These are phyloP conservation scores for Eretmocerus hayati DNA, from an alignment of 2,888 invertebrate genomes.

Conservation along the genomic window DNA sequence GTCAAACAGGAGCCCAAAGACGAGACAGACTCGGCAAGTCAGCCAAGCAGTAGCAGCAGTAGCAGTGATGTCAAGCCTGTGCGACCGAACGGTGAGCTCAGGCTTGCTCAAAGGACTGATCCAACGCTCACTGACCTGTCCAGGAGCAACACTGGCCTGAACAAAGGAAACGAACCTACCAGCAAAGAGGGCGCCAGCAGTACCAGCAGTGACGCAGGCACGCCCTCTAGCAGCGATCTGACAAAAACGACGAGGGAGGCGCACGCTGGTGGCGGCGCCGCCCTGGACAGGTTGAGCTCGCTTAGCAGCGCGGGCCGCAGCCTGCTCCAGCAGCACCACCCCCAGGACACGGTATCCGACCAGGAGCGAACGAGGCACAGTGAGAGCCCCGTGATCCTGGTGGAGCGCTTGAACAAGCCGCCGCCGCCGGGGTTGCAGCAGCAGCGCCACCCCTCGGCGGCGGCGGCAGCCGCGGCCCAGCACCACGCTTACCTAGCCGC, in stretches of 20 bases:
- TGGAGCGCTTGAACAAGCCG: conserved; percentile 42
- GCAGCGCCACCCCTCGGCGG: conserved; percentile 25
- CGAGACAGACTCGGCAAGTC: not conserved
- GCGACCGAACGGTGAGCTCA: conserved; percentile 13
- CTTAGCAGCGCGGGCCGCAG: conserved; percentile 42
- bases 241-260: conserved; percentile 11
- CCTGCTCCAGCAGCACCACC: conserved; percentile 38
- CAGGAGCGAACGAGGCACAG: conserved; percentile 45
- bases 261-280: conserved; percentile 33
- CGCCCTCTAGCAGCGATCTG: conserved; percentile 19
- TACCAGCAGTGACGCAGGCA: conserved; percentile 48
- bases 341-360: conserved; percentile 40
- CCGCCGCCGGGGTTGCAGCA: conserved; percentile 31
- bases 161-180: not conserved
- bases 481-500: conserved; percentile 24
- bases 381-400: conserved; percentile 44
- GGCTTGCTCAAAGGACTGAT: not conserved
- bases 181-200: conserved; percentile 34
- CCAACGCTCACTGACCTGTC: not conserved
- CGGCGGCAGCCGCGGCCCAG: conserved; percentile 28
- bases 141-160: conserved; percentile 4
- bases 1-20: conserved; percentile 13
- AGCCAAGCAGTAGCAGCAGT: not conserved
- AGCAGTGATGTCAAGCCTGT: conserved; percentile 8
- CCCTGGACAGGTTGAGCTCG: conserved; percentile 48